phyloP scores from a whole-genome alignment of 2,888 invertebrate species.

The Blastobasis adustella region DNA sequence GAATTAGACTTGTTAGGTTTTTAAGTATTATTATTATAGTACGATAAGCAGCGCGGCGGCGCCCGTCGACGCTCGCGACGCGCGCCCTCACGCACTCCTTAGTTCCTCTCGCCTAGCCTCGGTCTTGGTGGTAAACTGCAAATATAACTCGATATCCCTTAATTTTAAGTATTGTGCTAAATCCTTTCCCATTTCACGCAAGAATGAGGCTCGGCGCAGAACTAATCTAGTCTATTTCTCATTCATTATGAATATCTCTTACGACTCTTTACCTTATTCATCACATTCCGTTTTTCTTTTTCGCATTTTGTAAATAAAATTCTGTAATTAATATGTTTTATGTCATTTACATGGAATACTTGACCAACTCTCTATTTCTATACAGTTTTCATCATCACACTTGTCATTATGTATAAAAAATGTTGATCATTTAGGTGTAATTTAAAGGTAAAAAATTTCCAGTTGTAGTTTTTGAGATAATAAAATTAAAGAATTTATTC shows the following conservation, averaged over 20 bases:
- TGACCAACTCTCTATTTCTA: constrained; percentile 4
- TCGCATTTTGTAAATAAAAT: constrained; percentile 5
- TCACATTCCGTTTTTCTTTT: neutral
- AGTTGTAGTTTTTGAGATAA: constrained; percentile 19
- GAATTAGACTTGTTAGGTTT: constrained; percentile 23
- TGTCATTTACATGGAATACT: neutral
- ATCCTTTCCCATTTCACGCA: constrained; percentile 9
- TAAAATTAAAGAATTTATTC: constrained; percentile 19
- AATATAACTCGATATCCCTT: constrained; percentile 3
- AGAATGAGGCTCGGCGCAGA: constrained; percentile 52
- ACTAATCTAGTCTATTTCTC: constrained; percentile 67
- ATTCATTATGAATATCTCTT: neutral
- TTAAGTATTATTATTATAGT: constrained; percentile 22
- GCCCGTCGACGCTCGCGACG: constrained; percentile 44
- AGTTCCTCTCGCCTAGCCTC: constrained; percentile 58
- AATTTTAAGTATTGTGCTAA: neutral
- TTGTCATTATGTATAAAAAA: neutral
- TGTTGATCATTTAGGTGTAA: constrained; percentile 4
- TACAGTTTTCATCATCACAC: neutral
- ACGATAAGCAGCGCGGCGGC: constrained; percentile 39
- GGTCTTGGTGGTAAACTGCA: constrained; percentile 22
- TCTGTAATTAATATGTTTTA: neutral
- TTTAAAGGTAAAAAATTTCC: constrained; percentile 14
- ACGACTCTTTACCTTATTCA: neutral
- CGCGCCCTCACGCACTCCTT: constrained; percentile 48